Conservation (phyloP, 2,797 vertebrate genomes). For the Heteromormyrus szaboi region DNA sequence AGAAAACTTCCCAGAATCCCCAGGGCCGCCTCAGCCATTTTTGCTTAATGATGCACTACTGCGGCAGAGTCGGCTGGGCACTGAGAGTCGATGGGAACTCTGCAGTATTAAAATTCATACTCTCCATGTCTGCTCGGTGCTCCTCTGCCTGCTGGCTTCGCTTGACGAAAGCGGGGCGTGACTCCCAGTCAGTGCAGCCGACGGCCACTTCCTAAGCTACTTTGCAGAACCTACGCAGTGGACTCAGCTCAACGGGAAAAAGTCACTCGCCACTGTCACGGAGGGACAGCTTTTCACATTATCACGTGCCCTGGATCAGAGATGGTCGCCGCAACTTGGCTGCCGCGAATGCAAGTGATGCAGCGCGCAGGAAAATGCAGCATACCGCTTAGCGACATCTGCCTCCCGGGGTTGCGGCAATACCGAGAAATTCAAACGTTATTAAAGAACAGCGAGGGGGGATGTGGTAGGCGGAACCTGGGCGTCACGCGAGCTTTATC, state of each 20-base stretch:
- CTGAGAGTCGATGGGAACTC: background rate
- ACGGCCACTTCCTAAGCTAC: background rate
- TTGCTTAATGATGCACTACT: background rate
- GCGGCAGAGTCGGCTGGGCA: background rate
- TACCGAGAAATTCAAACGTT: background rate
- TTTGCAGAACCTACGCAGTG: background rate
- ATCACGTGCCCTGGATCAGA: background rate
- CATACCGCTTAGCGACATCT: background rate
- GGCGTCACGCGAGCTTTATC: background rate
- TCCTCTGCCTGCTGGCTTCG: background rate
- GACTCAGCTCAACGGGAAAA: background rate
- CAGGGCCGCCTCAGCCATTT: background rate
- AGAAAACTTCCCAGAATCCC: conserved; percentile 7
- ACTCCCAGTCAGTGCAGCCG: background rate
- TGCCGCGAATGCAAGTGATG: background rate
- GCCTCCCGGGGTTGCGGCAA: background rate
- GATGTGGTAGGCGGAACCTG: background rate
- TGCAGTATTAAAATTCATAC: conserved; percentile 5
- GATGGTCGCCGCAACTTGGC: background rate
- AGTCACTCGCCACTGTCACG: background rate
- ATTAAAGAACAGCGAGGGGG: background rate
- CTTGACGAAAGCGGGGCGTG: background rate
- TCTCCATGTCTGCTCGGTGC: background rate
- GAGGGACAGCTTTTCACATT: background rate
- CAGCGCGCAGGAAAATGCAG: background rate